Conservation (phyloP, 2,888 invertebrate species). For the Notodonta ziczac region DNA sequence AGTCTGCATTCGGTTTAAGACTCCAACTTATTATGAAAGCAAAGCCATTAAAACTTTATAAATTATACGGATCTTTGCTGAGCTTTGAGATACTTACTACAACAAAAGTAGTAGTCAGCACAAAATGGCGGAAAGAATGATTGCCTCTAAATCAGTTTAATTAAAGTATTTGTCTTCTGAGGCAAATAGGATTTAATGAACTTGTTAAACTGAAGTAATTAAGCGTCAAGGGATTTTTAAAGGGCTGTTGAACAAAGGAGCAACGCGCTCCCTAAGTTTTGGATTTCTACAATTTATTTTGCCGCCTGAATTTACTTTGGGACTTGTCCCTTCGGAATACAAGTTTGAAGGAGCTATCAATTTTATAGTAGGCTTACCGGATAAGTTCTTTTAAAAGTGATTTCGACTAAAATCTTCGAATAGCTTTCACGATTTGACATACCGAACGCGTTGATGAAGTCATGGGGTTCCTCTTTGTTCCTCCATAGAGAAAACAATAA, state of each 20-base stretch:
- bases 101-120: conserved; percentile 16
- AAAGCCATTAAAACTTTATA: conserved; percentile 25
- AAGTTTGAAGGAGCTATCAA: conserved; percentile 20
- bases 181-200: conserved; percentile 21
- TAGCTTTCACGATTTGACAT: no score
- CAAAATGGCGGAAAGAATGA: conserved; percentile 19
- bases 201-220: conserved; percentile 17
- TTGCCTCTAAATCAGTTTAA: conserved; percentile 28
- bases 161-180: conserved; percentile 22
- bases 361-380: conserved; percentile 2
- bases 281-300: conserved; percentile 1
- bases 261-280: not conserved
- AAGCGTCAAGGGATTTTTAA: conserved; percentile 17
- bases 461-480: no score
- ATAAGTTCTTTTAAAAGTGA: conserved; percentile 12
- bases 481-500: no score
- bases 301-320: conserved; percentile 16
- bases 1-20: conserved; percentile 23
- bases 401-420: no score
- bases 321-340: conserved; percentile 23
- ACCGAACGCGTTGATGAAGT: no score
- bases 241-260: conserved; percentile 6
- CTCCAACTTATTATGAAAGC: conserved; percentile 15
- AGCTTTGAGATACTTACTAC: conserved; percentile 16
- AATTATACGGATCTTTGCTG: conserved; percentile 27